These are phyloP conservation scores for Conus canariensis DNA, from an alignment of 2,888 invertebrate species.

Conservation along the genomic window DNA sequence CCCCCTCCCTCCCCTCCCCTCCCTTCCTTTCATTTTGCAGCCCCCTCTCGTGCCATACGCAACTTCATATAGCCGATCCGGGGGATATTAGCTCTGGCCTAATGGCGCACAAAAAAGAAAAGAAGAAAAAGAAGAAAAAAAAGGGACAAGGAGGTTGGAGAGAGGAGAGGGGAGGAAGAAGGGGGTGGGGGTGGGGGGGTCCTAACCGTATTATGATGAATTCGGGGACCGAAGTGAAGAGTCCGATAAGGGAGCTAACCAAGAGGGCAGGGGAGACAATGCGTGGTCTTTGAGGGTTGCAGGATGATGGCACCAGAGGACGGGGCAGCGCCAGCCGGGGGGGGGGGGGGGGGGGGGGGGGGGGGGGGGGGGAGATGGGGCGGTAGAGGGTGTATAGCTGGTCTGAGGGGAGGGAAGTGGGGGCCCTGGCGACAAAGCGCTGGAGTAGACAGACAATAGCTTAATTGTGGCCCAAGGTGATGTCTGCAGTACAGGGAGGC, in stretches of 20 bases:
- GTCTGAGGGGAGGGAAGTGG: not conserved
- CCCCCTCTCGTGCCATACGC: constrained; percentile 32
- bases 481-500: constrained; percentile 5
- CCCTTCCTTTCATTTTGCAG: constrained; percentile 23
- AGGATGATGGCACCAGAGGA: not conserved
- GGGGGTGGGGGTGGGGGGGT: constrained; percentile 3
- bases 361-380: not conserved
- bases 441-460: constrained; percentile 6
- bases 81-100: constrained; percentile 40
- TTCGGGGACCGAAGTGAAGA: constrained; percentile 38
- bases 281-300: not conserved
- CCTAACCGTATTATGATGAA: constrained; percentile 42
- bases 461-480: constrained; percentile 32
- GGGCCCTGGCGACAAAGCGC: not conserved
- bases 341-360: not conserved
- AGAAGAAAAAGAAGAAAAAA: not conserved
- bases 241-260: constrained; percentile 40
- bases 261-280: constrained; percentile 27
- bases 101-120: constrained; percentile 37
- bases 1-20: not conserved
- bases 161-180: not conserved
- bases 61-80: constrained; percentile 30
- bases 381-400: not conserved
- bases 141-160: not conserved
- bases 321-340: too few species aligned